Evolutionary conservation across 2,888 invertebrate genomes (phyloP), one percentile per base, ranked within the genome.

Genomic region (Meiosimyza decipiens): DNA sequence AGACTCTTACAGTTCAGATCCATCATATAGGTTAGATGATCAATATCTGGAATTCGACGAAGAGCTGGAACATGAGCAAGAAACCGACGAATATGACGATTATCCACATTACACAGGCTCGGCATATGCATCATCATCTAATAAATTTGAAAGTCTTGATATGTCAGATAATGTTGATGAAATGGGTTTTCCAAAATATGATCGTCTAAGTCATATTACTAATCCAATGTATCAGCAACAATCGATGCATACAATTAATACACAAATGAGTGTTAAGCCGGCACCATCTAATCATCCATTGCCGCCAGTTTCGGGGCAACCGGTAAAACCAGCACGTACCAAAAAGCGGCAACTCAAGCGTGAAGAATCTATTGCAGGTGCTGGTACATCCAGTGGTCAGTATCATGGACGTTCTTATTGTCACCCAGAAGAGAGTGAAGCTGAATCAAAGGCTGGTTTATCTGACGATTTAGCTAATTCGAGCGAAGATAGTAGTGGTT

Each of bases 151-250:
- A 86, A 90, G 90, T 28, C 89, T 91, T 67, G 91, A 91, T 28
- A 90, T 91, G 78, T 90, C 90, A 6, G 90, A 90, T 62, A 91
- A 91, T 80, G 91, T 91, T 70, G 91, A 91, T 79, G 91, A 91
- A 86, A 91, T 91, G 90, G 91, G 91, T 18, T 91, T 91, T 76
- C 91, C 91, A 18, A 87, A 90, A 51, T 91, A 91, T 76, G 91
- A 91, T 82, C 88, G 91, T 60, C 80, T 91, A 54, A 89, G 91
- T 55, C 89, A 91, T 73, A 85, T 87, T 15, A 86, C 87, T 22
- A 85, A 85, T 77, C 86, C 87, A 9, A 84, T 86, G 79, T 86
- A 85, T 73, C 82, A 84, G 28, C 77, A 78, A 22, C 75, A 72
- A 59, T 66, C 67, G n/a, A 71, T 74, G 15, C 71, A 71, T n/a